These are phyloP conservation scores for Drosophila meridionalis DNA, from an alignment of 2,888 invertebrate genomes.

Conservation along the genomic window DNA sequence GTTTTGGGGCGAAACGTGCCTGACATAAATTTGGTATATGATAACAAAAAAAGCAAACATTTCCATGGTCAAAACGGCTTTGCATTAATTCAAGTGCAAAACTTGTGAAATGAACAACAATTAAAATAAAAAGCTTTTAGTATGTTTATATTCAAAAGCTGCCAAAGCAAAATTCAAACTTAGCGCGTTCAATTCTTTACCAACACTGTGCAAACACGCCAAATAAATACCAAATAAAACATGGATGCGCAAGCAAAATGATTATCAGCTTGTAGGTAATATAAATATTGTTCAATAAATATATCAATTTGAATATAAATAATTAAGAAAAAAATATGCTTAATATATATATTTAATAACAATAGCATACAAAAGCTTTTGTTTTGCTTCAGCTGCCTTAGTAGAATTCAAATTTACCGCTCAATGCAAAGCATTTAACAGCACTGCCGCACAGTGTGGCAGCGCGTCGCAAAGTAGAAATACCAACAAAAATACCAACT, in stretches of 20 bases:
- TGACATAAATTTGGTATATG: slow-evolving; percentile 26
- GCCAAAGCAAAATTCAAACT: slow-evolving; percentile 1
- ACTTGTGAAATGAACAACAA: neutral
- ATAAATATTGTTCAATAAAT: neutral
- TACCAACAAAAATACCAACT: slow-evolving; percentile 33
- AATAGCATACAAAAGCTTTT: slow-evolving; percentile 15
- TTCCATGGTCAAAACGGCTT: slow-evolving; percentile 24
- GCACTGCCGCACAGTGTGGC: slow-evolving; percentile 21
- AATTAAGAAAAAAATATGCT: neutral
- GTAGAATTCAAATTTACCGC: slow-evolving; percentile 22
- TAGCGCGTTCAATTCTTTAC: neutral
- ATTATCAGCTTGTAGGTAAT: neutral
- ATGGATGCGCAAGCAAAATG: slow-evolving; percentile 12
- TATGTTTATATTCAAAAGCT: neutral
- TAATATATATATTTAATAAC: slow-evolving; percentile 17
- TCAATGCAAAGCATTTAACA: neutral
- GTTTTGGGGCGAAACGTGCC: slow-evolving; percentile 40
- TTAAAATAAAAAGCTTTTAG: slow-evolving; percentile 7
- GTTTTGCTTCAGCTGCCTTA: neutral
- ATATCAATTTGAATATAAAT: neutral
- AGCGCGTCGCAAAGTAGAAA: neutral
- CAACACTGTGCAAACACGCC: slow-evolving; percentile 15
- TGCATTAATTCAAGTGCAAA: slow-evolving; percentile 29
- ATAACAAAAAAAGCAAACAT: neutral
- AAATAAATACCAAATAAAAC: slow-evolving; percentile 21